Evolutionary conservation across 1,140 invertebrate genomes (phyloP).

Genomic region (Bombus pascuorum): DNA sequence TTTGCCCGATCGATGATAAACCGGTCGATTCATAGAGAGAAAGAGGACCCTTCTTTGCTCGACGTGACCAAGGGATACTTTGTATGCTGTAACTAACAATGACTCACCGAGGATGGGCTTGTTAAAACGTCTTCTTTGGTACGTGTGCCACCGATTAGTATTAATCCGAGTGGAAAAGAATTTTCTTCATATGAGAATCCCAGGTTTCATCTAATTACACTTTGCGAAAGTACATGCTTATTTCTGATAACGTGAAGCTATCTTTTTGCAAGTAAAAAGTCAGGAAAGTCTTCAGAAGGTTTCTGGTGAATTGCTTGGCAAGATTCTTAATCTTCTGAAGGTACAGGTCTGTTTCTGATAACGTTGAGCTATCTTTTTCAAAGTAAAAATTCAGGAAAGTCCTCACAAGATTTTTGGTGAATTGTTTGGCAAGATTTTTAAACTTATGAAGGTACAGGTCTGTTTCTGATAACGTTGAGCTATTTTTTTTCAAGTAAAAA

Average conservation of each 20-base stretch:
- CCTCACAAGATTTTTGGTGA: too few relatives aligned
- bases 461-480: too few relatives aligned
- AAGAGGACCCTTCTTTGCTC: not conserved
- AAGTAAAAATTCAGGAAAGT: too few relatives aligned
- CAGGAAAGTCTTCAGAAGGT: fast-evolving
- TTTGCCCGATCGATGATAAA: constrained; percentile 41
- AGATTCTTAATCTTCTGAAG: not conserved
- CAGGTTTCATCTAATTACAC: not conserved
- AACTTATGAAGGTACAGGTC: too few relatives aligned
- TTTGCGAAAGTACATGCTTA: not conserved
- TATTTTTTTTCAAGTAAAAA: not conserved
- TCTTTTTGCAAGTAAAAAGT: not conserved
- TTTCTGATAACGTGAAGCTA: not conserved
- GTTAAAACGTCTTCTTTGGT: constrained; percentile 1
- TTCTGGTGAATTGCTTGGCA: not conserved
- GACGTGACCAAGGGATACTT: not conserved
- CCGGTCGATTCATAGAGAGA: not conserved
- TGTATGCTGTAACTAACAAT: constrained; percentile 24
- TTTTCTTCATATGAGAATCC: not conserved
- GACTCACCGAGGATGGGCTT: constrained; percentile 37
- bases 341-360: too few relatives aligned
- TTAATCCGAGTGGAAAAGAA: not conserved
- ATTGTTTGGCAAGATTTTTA: too few relatives aligned
- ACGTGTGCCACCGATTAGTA: constrained; percentile 26
- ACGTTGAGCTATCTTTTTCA: too few relatives aligned